Evolutionary conservation across 1,140 invertebrate genomes (phyloP).

Genomic region (Drosophila biarmipes): DNA sequence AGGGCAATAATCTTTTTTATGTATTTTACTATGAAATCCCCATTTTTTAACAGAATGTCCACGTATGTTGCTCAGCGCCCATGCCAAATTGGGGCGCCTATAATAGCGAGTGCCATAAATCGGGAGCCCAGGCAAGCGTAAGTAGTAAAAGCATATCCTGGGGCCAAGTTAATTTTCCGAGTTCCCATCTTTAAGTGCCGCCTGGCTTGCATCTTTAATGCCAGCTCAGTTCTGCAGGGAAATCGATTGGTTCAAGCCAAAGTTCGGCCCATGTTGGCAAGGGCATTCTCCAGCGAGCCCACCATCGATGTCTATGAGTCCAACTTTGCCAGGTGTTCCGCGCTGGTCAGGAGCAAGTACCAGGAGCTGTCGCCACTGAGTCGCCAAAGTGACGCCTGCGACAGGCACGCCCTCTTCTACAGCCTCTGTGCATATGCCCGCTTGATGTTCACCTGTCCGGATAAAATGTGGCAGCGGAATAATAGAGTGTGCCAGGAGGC

Average conservation of each 20-base stretch:
- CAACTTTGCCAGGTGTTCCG: conserved; percentile 54
- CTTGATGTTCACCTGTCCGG: conserved; percentile 51
- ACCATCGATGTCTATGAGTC: conserved; percentile 52
- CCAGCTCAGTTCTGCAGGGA: conserved; percentile 39
- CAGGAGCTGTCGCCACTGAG: conserved; percentile 44
- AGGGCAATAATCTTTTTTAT: not conserved
- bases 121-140: conserved; percentile 58
- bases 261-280: conserved; percentile 58
- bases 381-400: conserved; percentile 58
- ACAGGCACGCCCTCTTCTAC: conserved; percentile 68
- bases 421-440: conserved; percentile 65
- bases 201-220: conserved; percentile 67
- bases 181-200: conserved; percentile 44
- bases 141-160: conserved; percentile 5
- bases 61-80: conserved; percentile 57
- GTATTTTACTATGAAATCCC: not conserved
- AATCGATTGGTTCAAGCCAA: conserved; percentile 20
- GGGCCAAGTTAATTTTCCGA: not conserved
- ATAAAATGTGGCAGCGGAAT: conserved; percentile 44
- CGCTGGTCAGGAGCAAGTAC: conserved; percentile 46
- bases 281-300: conserved; percentile 42
- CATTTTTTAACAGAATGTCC: conserved; percentile 45
- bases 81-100: conserved; percentile 68
- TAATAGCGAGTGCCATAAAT: conserved; percentile 50
- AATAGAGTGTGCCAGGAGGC: conserved; percentile 61